Conservation (phyloP, 2,113 vertebrate species). For the Boleophthalmus pectinirostris region DNA sequence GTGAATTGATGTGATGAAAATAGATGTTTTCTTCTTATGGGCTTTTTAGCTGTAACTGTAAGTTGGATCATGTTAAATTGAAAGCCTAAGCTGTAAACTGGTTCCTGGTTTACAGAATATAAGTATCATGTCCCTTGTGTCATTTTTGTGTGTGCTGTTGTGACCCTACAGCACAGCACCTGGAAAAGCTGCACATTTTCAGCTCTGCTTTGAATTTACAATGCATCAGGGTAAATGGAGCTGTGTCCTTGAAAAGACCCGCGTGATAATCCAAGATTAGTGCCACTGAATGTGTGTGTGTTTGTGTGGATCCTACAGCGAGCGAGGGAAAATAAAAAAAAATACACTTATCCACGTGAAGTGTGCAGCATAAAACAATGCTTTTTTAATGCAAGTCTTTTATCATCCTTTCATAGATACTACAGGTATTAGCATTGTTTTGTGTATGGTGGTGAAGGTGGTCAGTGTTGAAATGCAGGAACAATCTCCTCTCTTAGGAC, state of each 20-base stretch:
- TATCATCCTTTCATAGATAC: background rate
- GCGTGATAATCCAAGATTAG: constrained; percentile 69
- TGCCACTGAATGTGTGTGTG: constrained; percentile 27
- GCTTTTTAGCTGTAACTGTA: background rate
- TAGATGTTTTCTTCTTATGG: background rate
- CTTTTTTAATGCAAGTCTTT: background rate
- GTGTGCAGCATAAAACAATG: background rate
- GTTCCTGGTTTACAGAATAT: background rate
- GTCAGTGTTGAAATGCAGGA: background rate
- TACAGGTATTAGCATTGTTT: background rate
- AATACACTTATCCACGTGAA: constrained; percentile 5
- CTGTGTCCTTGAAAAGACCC: constrained; percentile 66
- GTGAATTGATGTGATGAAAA: too few relatives aligned
- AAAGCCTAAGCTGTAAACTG: constrained; percentile 9
- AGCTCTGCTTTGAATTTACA: constrained; percentile 27
- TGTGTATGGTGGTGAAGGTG: background rate
- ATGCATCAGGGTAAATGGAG: constrained; percentile 60
- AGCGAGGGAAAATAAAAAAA: constrained; percentile 24
- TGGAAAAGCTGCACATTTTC: constrained; percentile 34
- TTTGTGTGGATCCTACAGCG: background rate
- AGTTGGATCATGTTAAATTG: constrained; percentile 24
- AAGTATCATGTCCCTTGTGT: background rate
- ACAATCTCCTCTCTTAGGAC: background rate
- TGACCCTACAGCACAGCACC: constrained; percentile 16
- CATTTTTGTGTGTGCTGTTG: constrained; percentile 23